A percentile compares a stretch with the other conserved stretches of the same genome.
Evolutionary conservation across 1,140 invertebrate species (phyloP).

Genomic region (Euura saliciscinereae): DNA sequence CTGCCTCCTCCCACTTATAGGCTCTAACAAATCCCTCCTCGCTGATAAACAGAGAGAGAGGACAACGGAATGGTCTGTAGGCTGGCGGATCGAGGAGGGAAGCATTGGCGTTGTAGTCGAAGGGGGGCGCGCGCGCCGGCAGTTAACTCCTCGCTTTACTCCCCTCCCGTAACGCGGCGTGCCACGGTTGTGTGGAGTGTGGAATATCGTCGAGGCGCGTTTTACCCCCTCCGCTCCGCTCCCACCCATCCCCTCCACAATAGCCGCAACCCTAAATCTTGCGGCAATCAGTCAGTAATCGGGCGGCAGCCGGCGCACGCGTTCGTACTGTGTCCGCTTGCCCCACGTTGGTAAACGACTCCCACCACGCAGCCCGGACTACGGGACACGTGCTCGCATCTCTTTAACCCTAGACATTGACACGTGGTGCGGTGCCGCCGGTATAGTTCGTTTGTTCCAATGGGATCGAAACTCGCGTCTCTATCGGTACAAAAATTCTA

Average conservation of each 20-base stretch:
- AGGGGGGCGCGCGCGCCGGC: conserved; percentile 38
- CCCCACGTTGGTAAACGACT: conserved; percentile 9
- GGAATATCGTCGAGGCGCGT: conserved; percentile 11
- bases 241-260: conserved; percentile 17
- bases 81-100: not conserved
- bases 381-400: not conserved
- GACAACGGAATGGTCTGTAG: too few species aligned
- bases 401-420: not conserved
- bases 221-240: conserved; percentile 6
- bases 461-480: too few species aligned
- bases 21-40: not conserved
- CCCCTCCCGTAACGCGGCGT: conserved; percentile 31
- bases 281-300: conserved; percentile 50
- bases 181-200: conserved; percentile 15
- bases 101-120: conserved; percentile 23
- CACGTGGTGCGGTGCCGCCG: too few species aligned
- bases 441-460: too few species aligned
- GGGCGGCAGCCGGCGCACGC: conserved; percentile 47
- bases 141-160: conserved; percentile 33
- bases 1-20: not conserved
- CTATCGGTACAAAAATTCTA: too few species aligned
- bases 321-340: conserved; percentile 19
- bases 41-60: not conserved
- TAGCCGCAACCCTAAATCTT: conserved; percentile 41
- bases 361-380: conserved; percentile 16